A percentile compares a stretch with the other conserved stretches of the same genome.
phyloP scores from a whole-genome alignment of 2,113 vertebrate species.

The Odontesthes bonariensis region DNA sequence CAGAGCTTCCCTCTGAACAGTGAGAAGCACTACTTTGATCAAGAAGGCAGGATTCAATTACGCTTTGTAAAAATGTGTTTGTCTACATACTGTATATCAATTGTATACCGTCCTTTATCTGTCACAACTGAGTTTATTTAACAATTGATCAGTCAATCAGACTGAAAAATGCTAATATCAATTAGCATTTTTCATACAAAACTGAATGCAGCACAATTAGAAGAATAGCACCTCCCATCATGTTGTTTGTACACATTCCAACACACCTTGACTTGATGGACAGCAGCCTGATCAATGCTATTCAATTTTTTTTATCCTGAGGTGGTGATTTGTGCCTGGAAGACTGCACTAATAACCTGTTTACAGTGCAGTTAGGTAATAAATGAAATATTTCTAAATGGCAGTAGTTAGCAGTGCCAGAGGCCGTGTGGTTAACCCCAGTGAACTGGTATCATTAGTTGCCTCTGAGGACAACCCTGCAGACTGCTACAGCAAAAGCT shows the following conservation, averaged over 20 bases:
- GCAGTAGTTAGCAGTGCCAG: not conserved
- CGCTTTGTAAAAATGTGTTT: constrained; percentile 2
- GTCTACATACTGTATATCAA: not conserved
- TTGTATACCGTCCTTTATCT: not conserved
- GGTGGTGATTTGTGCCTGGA: constrained; percentile 16
- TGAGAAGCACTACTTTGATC: constrained; percentile 25
- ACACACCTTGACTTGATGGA: not conserved
- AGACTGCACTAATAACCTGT: not conserved
- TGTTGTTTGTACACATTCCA: not conserved
- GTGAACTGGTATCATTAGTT: not conserved
- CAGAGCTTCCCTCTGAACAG: constrained; percentile 9
- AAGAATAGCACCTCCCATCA: too few species aligned
- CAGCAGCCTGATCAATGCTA: not conserved
- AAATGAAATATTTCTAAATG: not conserved
- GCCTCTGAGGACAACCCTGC: not conserved
- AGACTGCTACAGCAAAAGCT: not conserved
- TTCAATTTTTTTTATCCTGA: not conserved
- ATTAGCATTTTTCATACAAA: not conserved
- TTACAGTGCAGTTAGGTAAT: not conserved
- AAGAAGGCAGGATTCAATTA: not conserved
- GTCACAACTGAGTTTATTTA: not conserved
- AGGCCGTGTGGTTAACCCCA: not conserved
- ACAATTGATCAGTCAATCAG: too few species aligned
- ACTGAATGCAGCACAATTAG: too few species aligned
- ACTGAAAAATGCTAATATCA: too few species aligned